Conservation (phyloP, 1,140 invertebrate genomes). For the Galendromus occidentalis region DNA sequence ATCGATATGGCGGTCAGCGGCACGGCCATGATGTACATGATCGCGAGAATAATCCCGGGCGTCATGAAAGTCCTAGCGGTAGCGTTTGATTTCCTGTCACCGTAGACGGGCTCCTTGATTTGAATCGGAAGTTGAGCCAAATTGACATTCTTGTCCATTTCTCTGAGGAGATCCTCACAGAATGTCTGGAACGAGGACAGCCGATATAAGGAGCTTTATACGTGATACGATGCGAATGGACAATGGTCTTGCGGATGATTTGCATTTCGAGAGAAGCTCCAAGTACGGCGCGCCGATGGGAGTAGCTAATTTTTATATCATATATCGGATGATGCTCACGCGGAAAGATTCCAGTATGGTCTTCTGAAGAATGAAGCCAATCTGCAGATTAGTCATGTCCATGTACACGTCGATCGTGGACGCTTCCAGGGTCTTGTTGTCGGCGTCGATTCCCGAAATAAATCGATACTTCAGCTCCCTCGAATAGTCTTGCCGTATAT, state of each 20-base stretch:
- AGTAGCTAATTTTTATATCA: too few relatives aligned
- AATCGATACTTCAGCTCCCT: conserved; percentile 46
- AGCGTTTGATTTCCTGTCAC: conserved; percentile 60
- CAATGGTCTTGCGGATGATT: too few relatives aligned
- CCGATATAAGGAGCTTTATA: too few relatives aligned
- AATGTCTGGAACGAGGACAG: too few relatives aligned
- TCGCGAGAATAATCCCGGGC: conserved; percentile 80
- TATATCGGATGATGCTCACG: too few relatives aligned
- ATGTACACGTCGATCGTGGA: conserved; percentile 62
- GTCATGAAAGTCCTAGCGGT: conserved; percentile 90
- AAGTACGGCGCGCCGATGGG: too few relatives aligned
- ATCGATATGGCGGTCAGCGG: conserved; percentile 77
- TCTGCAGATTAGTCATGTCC: conserved; percentile 47
- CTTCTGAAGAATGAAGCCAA: conserved; percentile 17
- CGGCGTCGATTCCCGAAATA: conserved; percentile 41
- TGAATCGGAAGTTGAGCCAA: conserved; percentile 26
- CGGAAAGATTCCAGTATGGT: conserved; percentile 13
- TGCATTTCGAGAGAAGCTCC: too few relatives aligned
- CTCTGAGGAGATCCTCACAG: too few relatives aligned
- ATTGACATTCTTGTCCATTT: too few relatives aligned
- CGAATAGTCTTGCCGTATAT: conserved; percentile 67
- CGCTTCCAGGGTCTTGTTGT: conserved; percentile 50
- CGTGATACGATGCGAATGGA: too few relatives aligned
- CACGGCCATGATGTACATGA: conserved; percentile 83
- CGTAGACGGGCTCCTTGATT: conserved; percentile 66